Evolutionary conservation across 2,797 vertebrate genomes (phyloP), one percentile per base, ranked within the genome.

Genomic region (Borostomias antarcticus): DNA sequence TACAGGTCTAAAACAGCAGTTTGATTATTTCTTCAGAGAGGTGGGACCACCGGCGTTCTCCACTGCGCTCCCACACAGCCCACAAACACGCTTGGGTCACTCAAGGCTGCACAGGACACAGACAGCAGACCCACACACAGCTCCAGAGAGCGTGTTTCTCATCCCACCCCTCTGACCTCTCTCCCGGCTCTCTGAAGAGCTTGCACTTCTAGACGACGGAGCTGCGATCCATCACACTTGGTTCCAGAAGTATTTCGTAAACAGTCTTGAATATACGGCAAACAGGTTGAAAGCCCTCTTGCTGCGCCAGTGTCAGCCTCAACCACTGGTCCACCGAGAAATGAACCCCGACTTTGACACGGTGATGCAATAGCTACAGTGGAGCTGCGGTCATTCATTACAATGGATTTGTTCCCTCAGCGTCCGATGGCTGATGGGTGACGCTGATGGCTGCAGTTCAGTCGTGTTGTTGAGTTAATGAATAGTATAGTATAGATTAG

Each of bases 41-140:
- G 51, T 21, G 37, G 43, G 28, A 53, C 33, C 30, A 45, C 48
- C 52, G 51, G 8, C 9, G 25, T 3, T 11, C 66, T 17, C 26
- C 19, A 23, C 30, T 21, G 66, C 33, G 26, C 32, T 68, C 58
- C 17, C 2, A 30, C 26, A 26, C 47, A 61, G 48, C 11, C 50
- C 33, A 53, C 32, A 61, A 43, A 61, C 26, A 54, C 17, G n/a
- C n/a, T 30, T 10, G 21, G 64, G 66, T 37, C 65, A 67, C 11
- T 21, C 13, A 15, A 29, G 13, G 57, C 25, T 61, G 37, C 52
- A n/a, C 25, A 45, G 21, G n/a, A 19, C 37, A 45, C 32, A 11
- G 23, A 17, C 15, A 26, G 13, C 25, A 40, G 0, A 23, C 47
- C 28, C 25, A 50, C 43, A 25, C 30, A 23, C 17, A 40, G 25